Evolutionary conservation across 2,797 vertebrate genomes (phyloP).

Genomic region (Pitangus sulphuratus): DNA sequence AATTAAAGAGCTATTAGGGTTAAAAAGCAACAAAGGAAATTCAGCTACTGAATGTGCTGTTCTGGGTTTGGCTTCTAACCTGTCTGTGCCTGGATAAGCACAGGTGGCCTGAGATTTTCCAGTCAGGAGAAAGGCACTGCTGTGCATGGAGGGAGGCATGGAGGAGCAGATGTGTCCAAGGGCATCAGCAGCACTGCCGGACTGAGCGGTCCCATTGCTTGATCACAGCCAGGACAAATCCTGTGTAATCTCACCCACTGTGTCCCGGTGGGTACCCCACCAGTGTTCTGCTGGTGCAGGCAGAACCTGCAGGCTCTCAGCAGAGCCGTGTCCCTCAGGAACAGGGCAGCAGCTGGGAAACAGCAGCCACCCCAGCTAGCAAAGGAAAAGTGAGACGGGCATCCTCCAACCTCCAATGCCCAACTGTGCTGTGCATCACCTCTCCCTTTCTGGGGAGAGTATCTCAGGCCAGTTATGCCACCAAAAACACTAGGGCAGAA

Average conservation of each 20-base stretch:
- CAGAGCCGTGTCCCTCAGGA: neutral
- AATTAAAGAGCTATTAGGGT: constrained; percentile 50
- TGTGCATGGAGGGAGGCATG: neutral
- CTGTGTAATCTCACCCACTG: neutral
- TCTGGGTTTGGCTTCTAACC: neutral
- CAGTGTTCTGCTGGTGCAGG: neutral
- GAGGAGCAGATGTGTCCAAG: neutral
- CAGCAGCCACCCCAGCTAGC: neutral
- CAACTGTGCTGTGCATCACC: accelerated
- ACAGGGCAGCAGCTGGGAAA: neutral
- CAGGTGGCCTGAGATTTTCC: neutral
- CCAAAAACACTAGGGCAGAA: neutral
- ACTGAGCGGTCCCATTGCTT: neutral
- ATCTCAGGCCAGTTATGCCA: neutral
- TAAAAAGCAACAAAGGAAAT: constrained; percentile 47
- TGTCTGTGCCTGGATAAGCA: neutral
- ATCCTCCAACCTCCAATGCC: neutral
- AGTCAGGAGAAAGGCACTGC: neutral
- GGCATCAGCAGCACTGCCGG: accelerated
- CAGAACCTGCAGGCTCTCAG: neutral
- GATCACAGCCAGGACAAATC: neutral
- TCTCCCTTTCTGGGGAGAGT: neutral
- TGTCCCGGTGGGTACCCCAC: neutral
- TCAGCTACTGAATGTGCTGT: neutral
- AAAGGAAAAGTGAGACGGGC: neutral